These are phyloP conservation scores for Cynocephalus volans DNA, from an alignment of 2,113 vertebrate genomes.

Conservation along the genomic window DNA sequence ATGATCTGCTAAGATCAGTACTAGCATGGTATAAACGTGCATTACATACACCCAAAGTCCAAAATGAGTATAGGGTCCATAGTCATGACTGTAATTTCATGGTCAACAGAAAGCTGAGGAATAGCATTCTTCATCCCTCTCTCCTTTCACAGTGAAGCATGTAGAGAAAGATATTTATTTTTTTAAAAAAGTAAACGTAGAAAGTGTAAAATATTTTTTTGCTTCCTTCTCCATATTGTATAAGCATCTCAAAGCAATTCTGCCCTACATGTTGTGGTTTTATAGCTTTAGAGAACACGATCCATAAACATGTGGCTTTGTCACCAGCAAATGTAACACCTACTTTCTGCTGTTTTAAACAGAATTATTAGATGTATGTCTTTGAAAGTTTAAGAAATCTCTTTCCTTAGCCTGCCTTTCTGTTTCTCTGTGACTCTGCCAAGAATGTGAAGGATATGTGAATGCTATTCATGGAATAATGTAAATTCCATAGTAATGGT, in stretches of 20 bases:
- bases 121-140: not conserved
- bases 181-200: not conserved
- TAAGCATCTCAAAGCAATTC: slow-evolving; percentile 42
- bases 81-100: not conserved
- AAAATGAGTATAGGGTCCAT: not conserved
- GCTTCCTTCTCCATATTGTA: not conserved
- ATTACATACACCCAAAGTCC: not conserved
- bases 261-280: not conserved
- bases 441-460: not conserved
- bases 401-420: not conserved
- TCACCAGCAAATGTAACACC: slow-evolving; percentile 8
- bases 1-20: not conserved
- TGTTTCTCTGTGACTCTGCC: not conserved
- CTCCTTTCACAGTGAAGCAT: not conserved
- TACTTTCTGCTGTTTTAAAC: not conserved
- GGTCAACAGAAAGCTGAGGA: not conserved
- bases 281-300: not conserved
- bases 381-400: slow-evolving; percentile 45
- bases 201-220: not conserved
- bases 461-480: not conserved
- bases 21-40: not conserved
- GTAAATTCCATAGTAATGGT: slow-evolving; percentile 7
- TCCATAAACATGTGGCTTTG: slow-evolving; percentile 14
- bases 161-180: not conserved
- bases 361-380: slow-evolving; percentile 10